A percentile compares a stretch with the other conserved stretches of the same genome.
Conservation (phyloP, 30 jellyfish, hydroid and myxozoan genomes). For the Cassiopea xamachana region DNA sequence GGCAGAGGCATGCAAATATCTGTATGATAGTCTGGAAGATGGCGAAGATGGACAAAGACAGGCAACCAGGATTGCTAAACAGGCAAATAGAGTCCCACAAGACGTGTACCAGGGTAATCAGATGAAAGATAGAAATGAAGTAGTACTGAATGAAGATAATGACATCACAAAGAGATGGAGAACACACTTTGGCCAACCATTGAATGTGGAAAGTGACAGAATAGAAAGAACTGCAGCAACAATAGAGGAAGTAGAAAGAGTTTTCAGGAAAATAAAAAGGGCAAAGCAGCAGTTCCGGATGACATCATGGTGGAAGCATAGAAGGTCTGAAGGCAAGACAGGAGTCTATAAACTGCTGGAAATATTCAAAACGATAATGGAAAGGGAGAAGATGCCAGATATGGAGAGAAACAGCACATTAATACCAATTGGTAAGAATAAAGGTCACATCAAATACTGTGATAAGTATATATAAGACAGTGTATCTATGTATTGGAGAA, state of each 20-base stretch:
- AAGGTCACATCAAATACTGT: slow-evolving; percentile 53
- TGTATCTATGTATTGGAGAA: not conserved
- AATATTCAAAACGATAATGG: slow-evolving; percentile 16
- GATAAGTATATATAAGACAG: not conserved
- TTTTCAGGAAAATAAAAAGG: slow-evolving; percentile 7
- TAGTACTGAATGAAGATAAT: slow-evolving; percentile 21
- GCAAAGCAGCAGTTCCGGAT: slow-evolving; percentile 38
- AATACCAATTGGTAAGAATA: slow-evolving; percentile 38
- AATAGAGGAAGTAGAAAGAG: slow-evolving; percentile 1
- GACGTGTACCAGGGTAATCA: slow-evolving; percentile 24
- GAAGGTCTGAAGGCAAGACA: not conserved
- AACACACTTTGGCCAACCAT: slow-evolving; percentile 11
- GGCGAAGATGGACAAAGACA: slow-evolving; percentile 5
- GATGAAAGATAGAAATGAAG: slow-evolving; percentile 32
- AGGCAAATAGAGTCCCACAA: slow-evolving; percentile 22
- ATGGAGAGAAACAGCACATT: slow-evolving; percentile 40
- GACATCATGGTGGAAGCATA: slow-evolving; percentile 8
- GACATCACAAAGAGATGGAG: slow-evolving; percentile 46
- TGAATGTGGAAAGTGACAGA: slow-evolving; percentile 47
- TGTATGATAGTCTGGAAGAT: slow-evolving; percentile 7
- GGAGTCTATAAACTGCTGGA: slow-evolving; percentile 33
- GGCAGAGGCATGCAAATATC: slow-evolving; percentile 22
- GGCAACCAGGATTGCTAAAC: slow-evolving; percentile 26
- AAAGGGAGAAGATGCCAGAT: slow-evolving; percentile 44
- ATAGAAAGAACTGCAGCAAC: not conserved